phyloP scores from a whole-genome alignment of 2,113 vertebrate species.

The Corythornis cristatus region DNA sequence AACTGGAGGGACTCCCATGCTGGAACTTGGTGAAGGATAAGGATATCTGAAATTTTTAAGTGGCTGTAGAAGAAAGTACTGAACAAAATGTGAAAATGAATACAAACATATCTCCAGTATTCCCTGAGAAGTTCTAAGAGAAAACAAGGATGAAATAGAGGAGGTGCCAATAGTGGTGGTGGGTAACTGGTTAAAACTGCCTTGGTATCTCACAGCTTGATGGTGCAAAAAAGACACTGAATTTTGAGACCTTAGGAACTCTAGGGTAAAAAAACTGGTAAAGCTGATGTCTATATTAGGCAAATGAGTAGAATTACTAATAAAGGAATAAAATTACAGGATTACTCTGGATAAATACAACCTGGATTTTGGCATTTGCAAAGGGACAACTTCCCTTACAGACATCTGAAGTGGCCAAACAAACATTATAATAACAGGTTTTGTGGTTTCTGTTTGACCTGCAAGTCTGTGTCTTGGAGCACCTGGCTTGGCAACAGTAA shows the following conservation, averaged over 20 bases:
- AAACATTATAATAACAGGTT: accelerated
- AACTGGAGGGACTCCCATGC: neutral
- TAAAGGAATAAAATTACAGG: neutral
- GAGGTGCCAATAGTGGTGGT: neutral
- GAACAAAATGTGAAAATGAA: neutral
- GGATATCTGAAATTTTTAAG: neutral
- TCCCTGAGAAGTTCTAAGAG: neutral
- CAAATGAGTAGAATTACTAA: neutral
- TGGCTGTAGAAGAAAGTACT: neutral
- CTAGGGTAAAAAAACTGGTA: neutral
- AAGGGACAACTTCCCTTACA: neutral
- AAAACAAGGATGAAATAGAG: neutral
- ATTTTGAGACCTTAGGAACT: neutral
- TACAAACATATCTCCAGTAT: accelerated
- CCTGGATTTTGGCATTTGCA: neutral
- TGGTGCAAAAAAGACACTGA: neutral
- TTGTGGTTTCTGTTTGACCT: neutral
- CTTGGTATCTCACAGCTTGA: neutral
- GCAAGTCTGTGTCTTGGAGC: neutral
- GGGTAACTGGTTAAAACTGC: neutral
- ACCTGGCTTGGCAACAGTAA: neutral
- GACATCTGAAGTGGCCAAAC: neutral
- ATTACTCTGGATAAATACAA: neutral
- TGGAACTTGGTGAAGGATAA: neutral
- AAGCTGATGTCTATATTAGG: neutral